A percentile compares a stretch with the other conserved stretches of the same genome.
phyloP scores from a whole-genome alignment of 2,888 invertebrate genomes.

The Blera fallax region DNA sequence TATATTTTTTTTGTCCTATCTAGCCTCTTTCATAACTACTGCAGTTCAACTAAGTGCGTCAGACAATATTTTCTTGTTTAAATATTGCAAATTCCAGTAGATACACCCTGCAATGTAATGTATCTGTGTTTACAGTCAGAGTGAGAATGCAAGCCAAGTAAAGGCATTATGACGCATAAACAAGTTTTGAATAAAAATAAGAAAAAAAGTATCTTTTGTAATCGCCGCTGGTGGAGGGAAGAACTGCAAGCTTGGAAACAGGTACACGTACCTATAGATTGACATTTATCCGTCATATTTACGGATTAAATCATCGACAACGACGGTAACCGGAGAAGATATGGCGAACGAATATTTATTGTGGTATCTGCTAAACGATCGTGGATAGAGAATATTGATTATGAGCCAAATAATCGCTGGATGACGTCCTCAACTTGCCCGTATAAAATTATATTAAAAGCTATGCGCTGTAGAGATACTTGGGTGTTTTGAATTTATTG shows the following conservation, averaged over 20 bases:
- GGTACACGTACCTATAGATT: too few relatives aligned
- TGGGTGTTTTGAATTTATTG: neutral
- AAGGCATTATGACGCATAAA: neutral
- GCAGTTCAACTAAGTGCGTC: neutral
- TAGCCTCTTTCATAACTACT: neutral
- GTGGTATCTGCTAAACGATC: neutral
- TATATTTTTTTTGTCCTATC: too few relatives aligned
- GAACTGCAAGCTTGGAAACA: neutral
- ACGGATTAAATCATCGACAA: neutral
- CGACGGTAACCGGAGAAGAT: neutral
- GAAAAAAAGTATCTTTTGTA: neutral
- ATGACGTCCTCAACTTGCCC: neutral
- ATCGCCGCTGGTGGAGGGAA: neutral
- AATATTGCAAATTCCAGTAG: constrained; percentile 7
- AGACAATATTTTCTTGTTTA: neutral
- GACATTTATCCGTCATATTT: constrained; percentile 11
- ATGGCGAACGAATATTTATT: neutral
- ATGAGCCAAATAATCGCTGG: neutral
- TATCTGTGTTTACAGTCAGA: neutral
- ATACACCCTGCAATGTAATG: neutral
- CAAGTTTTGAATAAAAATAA: too few relatives aligned
- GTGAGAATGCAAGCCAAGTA: neutral
- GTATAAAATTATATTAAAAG: neutral
- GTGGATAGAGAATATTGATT: neutral
- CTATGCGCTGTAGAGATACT: neutral